Base-by-base conservation (phyloP, 2,797 vertebrate species). In the Fistularia tabacaria region DNA sequence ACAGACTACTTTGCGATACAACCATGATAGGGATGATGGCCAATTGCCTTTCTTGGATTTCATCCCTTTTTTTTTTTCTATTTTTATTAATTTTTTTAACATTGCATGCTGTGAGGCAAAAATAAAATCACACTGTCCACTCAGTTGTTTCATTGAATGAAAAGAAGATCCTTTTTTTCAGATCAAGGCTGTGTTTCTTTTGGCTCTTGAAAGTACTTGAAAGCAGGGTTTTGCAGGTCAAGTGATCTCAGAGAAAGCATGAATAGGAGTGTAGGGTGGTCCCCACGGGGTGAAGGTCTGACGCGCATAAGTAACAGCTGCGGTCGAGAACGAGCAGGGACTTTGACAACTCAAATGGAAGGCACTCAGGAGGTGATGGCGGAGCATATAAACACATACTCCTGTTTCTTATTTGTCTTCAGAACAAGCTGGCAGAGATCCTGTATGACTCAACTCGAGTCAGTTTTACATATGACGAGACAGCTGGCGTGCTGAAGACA, bases 381-480 rank as follows among this genome's bases (percentile, higher is more conserved):
- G 46, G 44, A 49, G 42, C 9, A 25, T 25, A 25, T 25, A 25
- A 25, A 25, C 25, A 25, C 25, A 3, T 5, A 25, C 25, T 25
- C 25, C 25, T 25, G 25, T 25, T 25, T 25, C 25, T 25, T 25
- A 25, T 25, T 25, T 25, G 5, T 40, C 81, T 83, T 61, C 92
- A 97, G 89, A 98, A 95, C 61, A 94, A 97, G 85, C 89, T 99
- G 66, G 94, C 97, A 0, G 97, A 99, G 86, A 95, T 99, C 70
- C 85, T 99, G 8, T 99, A 99, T 12, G 97, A 99, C 73, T 97
- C 95, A 52, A 98, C 97, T 0, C 91, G 97, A 36, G 97, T 99
- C 79, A 98, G 97, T 77, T 99, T 99, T 87, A 99, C 96, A 7
- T 99, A 99, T 0, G 97, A 99, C 10, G 97, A 99, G 85, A 95